Conservation (phyloP, 2,797 vertebrate genomes). For the Galaxias olidus region DNA sequence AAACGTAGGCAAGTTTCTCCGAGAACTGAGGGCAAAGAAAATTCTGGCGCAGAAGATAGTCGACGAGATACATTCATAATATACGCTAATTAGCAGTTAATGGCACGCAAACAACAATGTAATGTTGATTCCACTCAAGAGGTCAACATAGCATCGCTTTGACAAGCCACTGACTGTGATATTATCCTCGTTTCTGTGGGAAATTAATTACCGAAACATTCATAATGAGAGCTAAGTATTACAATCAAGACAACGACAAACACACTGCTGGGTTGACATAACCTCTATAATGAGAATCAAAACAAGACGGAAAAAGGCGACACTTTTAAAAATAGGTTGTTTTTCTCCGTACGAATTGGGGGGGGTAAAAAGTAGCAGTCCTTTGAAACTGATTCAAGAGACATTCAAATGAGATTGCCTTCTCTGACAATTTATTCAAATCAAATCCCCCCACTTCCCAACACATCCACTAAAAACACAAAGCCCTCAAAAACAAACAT, state of each 20-base stretch:
- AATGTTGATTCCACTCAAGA: background rate
- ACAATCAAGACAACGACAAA: background rate
- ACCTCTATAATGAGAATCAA: background rate
- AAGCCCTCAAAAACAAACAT: no score
- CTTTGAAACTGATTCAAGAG: no score
- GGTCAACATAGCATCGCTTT: background rate
- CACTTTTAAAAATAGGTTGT: no score
- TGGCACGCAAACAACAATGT: background rate
- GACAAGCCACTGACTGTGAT: background rate
- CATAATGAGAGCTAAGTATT: constrained; percentile 6
- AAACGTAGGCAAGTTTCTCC: background rate
- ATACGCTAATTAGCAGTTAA: background rate
- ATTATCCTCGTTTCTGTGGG: constrained; percentile 8
- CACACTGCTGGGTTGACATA: no score
- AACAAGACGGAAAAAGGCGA: no score
- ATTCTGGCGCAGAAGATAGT: background rate
- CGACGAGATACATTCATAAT: background rate
- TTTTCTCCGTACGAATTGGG: no score
- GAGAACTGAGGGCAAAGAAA: no score
- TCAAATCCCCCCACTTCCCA: no score
- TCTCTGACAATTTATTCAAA: no score
- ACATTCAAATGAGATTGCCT: no score
- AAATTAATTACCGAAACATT: background rate
- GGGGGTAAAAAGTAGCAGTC: no score
- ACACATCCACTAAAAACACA: no score